Percentiles rank a stretch among this genome's conserved stretches.
Evolutionary conservation across 2,888 invertebrate species (phyloP).

Genomic region (Eupithecia exiguata): DNA sequence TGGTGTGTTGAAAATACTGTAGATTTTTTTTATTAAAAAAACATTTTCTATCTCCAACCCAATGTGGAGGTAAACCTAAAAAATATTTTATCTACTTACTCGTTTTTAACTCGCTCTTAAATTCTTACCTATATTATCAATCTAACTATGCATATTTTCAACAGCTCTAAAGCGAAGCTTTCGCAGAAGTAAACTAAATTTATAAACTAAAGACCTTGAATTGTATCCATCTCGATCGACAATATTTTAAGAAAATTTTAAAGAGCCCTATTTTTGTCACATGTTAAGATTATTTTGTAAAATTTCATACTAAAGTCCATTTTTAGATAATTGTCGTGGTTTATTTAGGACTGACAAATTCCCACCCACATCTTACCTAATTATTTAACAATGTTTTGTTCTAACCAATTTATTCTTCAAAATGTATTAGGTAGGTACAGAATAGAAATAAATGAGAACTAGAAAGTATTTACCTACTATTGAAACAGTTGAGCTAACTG

Average conservation of each 20-base stretch:
- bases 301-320: conserved; percentile 26
- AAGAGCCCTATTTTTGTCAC: conserved; percentile 68
- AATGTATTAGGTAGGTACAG: background rate
- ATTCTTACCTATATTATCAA: background rate
- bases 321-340: conserved; percentile 29
- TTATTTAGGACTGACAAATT: conserved; percentile 4
- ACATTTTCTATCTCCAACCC: background rate
- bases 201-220: conserved; percentile 19
- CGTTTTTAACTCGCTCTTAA: background rate
- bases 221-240: conserved; percentile 55
- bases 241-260: conserved; percentile 70
- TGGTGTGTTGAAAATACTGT: background rate
- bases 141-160: conserved; percentile 2
- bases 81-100: background rate
- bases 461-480: background rate
- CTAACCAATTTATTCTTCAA: too few relatives aligned
- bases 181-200: conserved; percentile 12
- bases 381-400: too few relatives aligned
- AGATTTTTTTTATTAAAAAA: background rate
- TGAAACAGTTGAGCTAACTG: background rate
- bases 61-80: background rate
- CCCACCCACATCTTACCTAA: background rate
- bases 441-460: background rate
- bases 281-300: conserved; percentile 48
- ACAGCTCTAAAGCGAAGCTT: conserved; percentile 17